A percentile compares a stretch with the other conserved stretches of the same genome.
Conservation (phyloP, 1,140 invertebrate species). For the Aplysia californica region DNA sequence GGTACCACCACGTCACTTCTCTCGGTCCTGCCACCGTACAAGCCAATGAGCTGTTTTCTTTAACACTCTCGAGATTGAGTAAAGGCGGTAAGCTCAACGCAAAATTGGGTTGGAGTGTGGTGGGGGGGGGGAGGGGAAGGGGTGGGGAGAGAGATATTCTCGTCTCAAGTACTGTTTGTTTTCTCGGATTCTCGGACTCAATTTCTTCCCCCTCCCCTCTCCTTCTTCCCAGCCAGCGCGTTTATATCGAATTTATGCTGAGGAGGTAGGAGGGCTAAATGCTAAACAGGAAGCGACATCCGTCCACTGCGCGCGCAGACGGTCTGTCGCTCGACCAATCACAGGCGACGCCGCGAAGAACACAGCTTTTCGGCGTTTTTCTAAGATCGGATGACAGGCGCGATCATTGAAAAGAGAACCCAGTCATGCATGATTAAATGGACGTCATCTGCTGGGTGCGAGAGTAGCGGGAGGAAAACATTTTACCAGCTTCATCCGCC, state of each 20-base stretch:
- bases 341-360: neutral
- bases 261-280: neutral
- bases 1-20: neutral
- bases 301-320: neutral
- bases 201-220: neutral
- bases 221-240: neutral
- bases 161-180: neutral
- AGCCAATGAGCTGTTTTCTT: conserved; percentile 18
- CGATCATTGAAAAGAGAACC: neutral
- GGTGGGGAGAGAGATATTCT: neutral
- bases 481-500: no score
- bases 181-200: neutral
- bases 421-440: no score
- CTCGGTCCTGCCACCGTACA: neutral
- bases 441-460: no score
- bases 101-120: neutral
- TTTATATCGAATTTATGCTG: neutral
- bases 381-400: neutral
- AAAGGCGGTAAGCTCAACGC: neutral
- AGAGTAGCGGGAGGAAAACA: no score
- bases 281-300: neutral
- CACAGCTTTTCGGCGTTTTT: neutral
- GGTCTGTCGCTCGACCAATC: neutral
- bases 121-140: neutral
- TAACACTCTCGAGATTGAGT: neutral